Percentiles rank a stretch among this genome's conserved stretches.
phyloP scores from a whole-genome alignment of 1,140 invertebrate genomes.

The Subanguina moxae region DNA sequence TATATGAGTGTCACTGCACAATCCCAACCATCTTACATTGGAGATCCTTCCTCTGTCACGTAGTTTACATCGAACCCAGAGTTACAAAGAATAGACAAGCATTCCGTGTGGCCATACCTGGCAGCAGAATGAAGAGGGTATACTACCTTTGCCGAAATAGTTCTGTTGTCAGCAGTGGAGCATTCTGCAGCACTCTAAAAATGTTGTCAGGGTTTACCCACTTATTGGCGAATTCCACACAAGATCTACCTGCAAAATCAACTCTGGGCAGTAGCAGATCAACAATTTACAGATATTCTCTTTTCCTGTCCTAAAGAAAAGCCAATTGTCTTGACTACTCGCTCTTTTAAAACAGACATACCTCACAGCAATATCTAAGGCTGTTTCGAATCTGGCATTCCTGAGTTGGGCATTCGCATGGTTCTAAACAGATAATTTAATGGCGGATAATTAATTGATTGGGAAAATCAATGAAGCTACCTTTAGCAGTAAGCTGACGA shows the following conservation, averaged over 20 bases:
- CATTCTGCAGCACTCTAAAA: conserved; percentile 68
- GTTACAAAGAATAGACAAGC: conserved; percentile 75
- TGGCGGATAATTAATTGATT: conserved; percentile 7
- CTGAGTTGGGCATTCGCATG: conserved; percentile 82
- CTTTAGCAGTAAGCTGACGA: conserved; percentile 76
- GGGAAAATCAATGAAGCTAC: conserved; percentile 41
- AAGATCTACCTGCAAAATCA: conserved; percentile 37
- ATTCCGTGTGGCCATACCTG: conserved; percentile 83
- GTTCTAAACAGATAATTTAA: conserved; percentile 63
- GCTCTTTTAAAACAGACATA: too few relatives aligned
- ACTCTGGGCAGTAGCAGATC: conserved; percentile 42
- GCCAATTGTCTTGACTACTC: too few relatives aligned
- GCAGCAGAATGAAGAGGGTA: conserved; percentile 68
- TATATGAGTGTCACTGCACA: not conserved
- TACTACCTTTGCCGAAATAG: conserved; percentile 37
- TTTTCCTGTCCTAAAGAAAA: conserved; percentile 68
- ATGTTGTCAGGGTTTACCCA: not conserved
- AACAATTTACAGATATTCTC: conserved; percentile 67
- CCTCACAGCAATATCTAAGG: conserved; percentile 82
- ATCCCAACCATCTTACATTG: conserved; percentile 63
- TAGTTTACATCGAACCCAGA: conserved; percentile 82
- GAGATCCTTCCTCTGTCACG: conserved; percentile 78
- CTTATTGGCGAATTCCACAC: conserved; percentile 5
- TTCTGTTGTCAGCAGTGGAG: conserved; percentile 70
- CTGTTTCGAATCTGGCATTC: conserved; percentile 82